Conservation (phyloP, 2,888 invertebrate genomes). For the Elgonia sp. region DNA sequence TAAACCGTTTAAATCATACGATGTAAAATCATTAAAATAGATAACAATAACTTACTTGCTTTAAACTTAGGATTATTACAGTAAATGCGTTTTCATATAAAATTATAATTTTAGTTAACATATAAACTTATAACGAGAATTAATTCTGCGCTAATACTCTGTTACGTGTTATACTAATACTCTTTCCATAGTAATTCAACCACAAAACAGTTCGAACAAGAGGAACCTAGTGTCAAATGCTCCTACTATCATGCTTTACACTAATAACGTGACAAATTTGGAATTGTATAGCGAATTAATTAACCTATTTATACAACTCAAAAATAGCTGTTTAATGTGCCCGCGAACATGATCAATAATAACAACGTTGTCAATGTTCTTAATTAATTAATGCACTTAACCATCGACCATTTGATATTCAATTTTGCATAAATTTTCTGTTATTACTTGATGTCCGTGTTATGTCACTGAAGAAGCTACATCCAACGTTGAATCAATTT, state of each 20-base stretch:
- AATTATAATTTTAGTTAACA: background rate
- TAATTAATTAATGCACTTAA: background rate
- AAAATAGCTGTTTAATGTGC: background rate
- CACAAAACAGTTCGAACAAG: slow-evolving; percentile 44
- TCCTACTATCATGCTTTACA: slow-evolving; percentile 16
- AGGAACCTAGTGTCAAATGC: slow-evolving; percentile 31
- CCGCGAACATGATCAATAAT: background rate
- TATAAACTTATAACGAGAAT: slow-evolving; percentile 18
- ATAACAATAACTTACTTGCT: background rate
- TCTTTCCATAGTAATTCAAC: slow-evolving; percentile 39
- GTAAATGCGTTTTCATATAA: background rate
- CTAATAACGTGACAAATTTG: slow-evolving; percentile 19
- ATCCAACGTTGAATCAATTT: slow-evolving; percentile 34
- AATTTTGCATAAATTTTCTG: slow-evolving; percentile 1
- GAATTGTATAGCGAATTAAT: background rate
- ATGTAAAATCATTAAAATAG: background rate
- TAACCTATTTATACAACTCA: background rate
- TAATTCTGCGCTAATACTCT: slow-evolving; percentile 33
- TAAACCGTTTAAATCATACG: background rate
- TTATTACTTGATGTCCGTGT: background rate
- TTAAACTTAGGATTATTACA: background rate
- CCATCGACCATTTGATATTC: background rate
- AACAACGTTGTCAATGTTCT: background rate
- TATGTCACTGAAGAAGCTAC: slow-evolving; percentile 5
- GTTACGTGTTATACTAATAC: slow-evolving; percentile 30